Percentiles rank a stretch among this genome's conserved stretches.
Evolutionary conservation across 2,797 vertebrate species (phyloP).

Genomic region (Lindbergichthys nudifrons): DNA sequence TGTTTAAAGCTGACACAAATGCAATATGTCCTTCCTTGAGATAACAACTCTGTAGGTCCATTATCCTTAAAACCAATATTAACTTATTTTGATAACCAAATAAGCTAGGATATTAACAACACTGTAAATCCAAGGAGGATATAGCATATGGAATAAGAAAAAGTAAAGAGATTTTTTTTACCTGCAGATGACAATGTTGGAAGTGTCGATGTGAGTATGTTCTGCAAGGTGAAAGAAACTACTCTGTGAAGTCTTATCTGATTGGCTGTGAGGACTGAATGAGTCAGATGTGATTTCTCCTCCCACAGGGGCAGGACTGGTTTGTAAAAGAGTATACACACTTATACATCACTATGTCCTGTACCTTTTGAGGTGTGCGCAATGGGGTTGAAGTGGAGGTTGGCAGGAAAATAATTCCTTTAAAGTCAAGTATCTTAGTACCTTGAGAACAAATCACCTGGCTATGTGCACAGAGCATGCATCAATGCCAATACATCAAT

Average conservation of each 20-base stretch:
- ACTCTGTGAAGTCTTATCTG: constrained; percentile 3
- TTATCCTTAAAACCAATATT: not conserved
- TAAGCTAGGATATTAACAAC: not conserved
- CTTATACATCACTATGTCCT: not conserved
- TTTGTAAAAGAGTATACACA: not conserved
- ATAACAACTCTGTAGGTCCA: not conserved
- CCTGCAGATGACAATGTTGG: constrained; percentile 35
- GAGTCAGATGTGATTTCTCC: constrained; percentile 28
- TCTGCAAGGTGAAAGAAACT: not conserved
- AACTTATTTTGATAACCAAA: not conserved
- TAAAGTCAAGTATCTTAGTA: no score
- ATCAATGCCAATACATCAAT: not conserved
- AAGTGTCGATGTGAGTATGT: not conserved
- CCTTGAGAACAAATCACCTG: not conserved
- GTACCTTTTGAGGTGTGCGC: not conserved
- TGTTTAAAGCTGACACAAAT: not conserved
- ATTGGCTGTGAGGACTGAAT: constrained; percentile 28
- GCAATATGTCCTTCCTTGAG: not conserved
- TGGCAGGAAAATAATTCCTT: no score
- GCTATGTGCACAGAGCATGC: not conserved
- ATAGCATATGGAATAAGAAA: not conserved
- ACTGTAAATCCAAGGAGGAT: not conserved
- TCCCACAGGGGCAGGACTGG: constrained; percentile 25
- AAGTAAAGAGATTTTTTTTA: constrained; percentile 30
- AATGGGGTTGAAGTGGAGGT: not conserved